phyloP scores from a whole-genome alignment of 2,797 vertebrate genomes.

The Periparus ater region DNA sequence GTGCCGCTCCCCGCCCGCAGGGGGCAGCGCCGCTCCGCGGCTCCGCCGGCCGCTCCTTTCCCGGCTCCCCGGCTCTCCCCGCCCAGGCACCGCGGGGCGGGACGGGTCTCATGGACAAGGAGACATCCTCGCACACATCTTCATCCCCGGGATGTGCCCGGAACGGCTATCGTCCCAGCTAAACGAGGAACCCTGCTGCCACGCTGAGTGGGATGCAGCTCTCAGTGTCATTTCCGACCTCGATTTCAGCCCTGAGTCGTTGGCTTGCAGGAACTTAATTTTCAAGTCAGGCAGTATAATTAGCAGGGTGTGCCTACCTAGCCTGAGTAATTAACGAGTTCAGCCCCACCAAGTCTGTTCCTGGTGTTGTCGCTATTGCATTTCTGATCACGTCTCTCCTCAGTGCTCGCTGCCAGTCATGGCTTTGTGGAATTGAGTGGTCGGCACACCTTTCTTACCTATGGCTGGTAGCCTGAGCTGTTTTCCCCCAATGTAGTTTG shows the following conservation, averaged over 20 bases:
- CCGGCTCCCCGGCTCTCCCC: neutral
- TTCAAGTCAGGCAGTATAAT: neutral
- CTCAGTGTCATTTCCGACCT: neutral
- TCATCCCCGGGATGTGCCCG: neutral
- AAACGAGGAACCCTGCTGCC: neutral
- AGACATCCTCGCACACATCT: neutral
- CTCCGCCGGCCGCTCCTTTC: neutral
- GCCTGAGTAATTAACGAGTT: neutral
- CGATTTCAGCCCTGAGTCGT: neutral
- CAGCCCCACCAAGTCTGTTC: neutral
- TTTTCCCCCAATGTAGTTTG: neutral
- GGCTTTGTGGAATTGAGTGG: neutral
- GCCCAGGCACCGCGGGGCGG: rapidly evolving
- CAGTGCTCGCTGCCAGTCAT: neutral
- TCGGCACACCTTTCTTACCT: neutral
- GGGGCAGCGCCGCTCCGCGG: slow-evolving; percentile 31
- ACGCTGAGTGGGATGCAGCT: neutral
- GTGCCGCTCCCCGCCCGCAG: slow-evolving; percentile 22
- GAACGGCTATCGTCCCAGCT: neutral
- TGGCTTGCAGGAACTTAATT: neutral
- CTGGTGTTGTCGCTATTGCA: neutral
- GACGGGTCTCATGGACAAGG: rapidly evolving
- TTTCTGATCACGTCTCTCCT: neutral
- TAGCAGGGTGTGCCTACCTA: neutral
- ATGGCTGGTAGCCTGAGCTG: neutral